A percentile compares a stretch with the other conserved stretches of the same genome.
phyloP scores from a whole-genome alignment of 2,113 vertebrate species.

The Ciconia stormi region DNA sequence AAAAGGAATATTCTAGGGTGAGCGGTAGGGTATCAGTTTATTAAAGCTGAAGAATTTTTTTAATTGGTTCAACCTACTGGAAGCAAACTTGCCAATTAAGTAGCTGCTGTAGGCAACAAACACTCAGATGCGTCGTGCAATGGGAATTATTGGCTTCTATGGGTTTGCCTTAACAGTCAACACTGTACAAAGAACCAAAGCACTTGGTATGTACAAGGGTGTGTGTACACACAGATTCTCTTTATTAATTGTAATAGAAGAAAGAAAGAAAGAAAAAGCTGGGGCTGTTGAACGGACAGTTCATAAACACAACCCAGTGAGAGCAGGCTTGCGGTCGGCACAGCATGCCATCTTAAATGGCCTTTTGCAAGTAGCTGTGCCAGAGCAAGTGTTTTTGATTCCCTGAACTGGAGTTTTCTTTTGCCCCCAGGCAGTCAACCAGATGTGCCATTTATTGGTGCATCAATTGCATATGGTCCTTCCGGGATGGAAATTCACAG shows the following conservation, averaged over 20 bases:
- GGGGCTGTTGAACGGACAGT: rapidly evolving
- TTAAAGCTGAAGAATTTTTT: not conserved
- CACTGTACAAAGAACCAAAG: not conserved
- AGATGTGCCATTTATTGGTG: not conserved
- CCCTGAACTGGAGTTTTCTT: not conserved
- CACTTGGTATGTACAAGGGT: not conserved
- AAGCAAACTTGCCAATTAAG: not conserved
- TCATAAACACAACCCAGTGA: not conserved
- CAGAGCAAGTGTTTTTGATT: not conserved
- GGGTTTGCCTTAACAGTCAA: not conserved
- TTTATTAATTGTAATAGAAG: not conserved
- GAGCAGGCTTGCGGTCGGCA: not conserved
- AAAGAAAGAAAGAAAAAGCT: not conserved
- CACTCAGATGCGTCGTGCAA: rapidly evolving
- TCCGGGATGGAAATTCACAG: not conserved
- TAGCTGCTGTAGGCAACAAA: not conserved
- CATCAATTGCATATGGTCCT: not conserved
- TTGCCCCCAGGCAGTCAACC: not conserved
- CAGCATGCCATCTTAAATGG: not conserved
- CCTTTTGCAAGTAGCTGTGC: not conserved
- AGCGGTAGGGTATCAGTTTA: not conserved
- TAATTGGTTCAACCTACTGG: not conserved
- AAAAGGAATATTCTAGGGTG: not conserved
- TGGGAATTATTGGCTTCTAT: not conserved
- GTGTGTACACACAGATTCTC: not conserved